phyloP scores from a whole-genome alignment of 2,113 vertebrate species.

The Suricata suricatta region DNA sequence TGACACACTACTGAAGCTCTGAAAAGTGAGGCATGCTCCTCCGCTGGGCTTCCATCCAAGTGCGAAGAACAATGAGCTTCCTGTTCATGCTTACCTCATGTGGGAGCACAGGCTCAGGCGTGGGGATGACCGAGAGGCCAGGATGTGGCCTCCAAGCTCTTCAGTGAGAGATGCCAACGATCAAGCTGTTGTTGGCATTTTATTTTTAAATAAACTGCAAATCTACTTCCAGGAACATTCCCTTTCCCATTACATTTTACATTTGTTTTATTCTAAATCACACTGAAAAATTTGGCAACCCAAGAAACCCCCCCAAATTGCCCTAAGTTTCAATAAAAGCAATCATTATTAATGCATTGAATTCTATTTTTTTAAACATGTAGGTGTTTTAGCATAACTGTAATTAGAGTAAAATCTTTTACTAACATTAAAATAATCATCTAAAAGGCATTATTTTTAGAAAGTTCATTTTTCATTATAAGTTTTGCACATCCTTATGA shows the following conservation, averaged over 20 bases:
- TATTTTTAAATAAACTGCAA: background rate
- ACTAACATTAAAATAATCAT: constrained; percentile 55
- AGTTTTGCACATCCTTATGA: constrained; percentile 47
- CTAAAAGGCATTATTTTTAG: constrained; percentile 46
- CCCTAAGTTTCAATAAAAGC: background rate
- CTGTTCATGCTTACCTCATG: fast-evolving
- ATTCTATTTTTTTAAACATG: constrained; percentile 24
- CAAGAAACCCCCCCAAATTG: background rate
- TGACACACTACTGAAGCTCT: background rate
- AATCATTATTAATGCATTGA: background rate
- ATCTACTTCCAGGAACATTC: background rate
- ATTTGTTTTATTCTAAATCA: constrained; percentile 2
- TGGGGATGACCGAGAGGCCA: fast-evolving
- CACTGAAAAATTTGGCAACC: background rate
- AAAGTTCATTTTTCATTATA: constrained; percentile 46
- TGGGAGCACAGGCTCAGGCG: too few relatives aligned
- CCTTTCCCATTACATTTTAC: background rate
- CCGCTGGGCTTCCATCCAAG: background rate
- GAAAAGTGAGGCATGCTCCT: background rate
- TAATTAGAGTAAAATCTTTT: constrained; percentile 63
- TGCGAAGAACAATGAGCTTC: background rate
- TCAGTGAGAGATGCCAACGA: background rate
- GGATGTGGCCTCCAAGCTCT: fast-evolving
- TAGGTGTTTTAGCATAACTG: background rate
- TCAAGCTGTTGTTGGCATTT: background rate